Evolutionary conservation across 2,113 vertebrate genomes (phyloP).

Genomic region (Entomyzon cyanotis): DNA sequence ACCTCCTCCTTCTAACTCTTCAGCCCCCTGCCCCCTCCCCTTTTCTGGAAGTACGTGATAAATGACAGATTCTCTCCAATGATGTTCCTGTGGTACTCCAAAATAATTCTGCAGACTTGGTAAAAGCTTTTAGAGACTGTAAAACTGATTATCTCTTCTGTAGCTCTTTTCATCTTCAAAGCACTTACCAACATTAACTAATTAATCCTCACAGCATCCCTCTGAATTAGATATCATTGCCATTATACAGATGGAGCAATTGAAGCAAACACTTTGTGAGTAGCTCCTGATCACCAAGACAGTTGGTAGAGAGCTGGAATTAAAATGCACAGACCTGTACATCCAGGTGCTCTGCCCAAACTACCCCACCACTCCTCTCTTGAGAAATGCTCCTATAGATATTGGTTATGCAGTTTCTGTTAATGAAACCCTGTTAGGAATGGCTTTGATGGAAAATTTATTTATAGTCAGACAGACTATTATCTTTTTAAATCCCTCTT

Average conservation of each 20-base stretch:
- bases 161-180: conserved; percentile 72
- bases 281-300: background rate
- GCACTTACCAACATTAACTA: conserved; percentile 71
- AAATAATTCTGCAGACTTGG: conserved; percentile 60
- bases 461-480: background rate
- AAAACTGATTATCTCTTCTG: conserved; percentile 72
- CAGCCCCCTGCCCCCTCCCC: rapidly evolving
- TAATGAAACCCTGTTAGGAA: background rate
- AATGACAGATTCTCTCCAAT: conserved; percentile 44
- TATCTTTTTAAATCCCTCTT: background rate
- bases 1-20: background rate
- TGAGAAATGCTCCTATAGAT: background rate
- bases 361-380: background rate
- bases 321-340: background rate
- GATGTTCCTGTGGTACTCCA: conserved; percentile 46
- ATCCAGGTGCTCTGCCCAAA: background rate
- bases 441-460: background rate
- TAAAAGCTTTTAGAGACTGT: conserved; percentile 70
- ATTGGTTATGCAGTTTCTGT: background rate
- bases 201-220: conserved; percentile 65
- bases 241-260: conserved; percentile 39
- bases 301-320: background rate
- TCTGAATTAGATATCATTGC: conserved; percentile 57
- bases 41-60: background rate
- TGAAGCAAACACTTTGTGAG: conserved; percentile 37